Base-by-base conservation (phyloP, 2,113 vertebrate species). In the Crotophaga sulcirostris region DNA sequence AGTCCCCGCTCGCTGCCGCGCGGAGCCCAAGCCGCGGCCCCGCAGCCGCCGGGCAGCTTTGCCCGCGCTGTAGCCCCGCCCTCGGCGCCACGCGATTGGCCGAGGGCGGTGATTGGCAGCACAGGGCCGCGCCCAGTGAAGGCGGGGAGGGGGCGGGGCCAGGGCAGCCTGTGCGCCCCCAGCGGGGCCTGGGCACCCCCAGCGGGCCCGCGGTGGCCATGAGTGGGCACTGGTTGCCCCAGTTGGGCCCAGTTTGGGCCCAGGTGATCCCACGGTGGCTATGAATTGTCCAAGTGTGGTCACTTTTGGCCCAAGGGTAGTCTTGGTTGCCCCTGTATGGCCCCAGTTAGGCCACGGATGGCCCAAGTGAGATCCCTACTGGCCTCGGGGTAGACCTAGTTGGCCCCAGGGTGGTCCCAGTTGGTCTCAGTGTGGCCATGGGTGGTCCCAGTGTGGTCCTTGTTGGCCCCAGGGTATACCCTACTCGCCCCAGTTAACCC, bases 1-100 rank as follows among this genome's bases (percentile, higher is more conserved):
- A 47, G n/a, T 26, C 6, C 42, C 19, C 18, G 15, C 2, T 15
- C n/a, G 36, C 16, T 1, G 34, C 55, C 31, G 19, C 3, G 28
- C 40, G 25, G 18, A 7, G 54, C 55, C 21, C 4, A 26, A 9
- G 11, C 12, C 49, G 23, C 47, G 18, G 47, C 87, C 4, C 83
- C 36, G 64, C 89, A 44, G 89, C 74, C 87, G 79, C 66, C 69
- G 23, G 89, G 88, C 92, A 94, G 93, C 85, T 97, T 96, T 87
- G 76, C 63, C 69, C 64, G 7, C 4, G 34, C 45, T 13, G 16
- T 36, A 52, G 10, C 4, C 76, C 94, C 94, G 54, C 94, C 97
- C 23, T 29, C 7, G 1, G 4, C 4, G 16, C 13, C 2, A 33
- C 7, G 0, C 34, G 13, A 58, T 96, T 97, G 93, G 93, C 0